phyloP scores from a whole-genome alignment of 2,888 invertebrate species.

The Diarsia brunnea region DNA sequence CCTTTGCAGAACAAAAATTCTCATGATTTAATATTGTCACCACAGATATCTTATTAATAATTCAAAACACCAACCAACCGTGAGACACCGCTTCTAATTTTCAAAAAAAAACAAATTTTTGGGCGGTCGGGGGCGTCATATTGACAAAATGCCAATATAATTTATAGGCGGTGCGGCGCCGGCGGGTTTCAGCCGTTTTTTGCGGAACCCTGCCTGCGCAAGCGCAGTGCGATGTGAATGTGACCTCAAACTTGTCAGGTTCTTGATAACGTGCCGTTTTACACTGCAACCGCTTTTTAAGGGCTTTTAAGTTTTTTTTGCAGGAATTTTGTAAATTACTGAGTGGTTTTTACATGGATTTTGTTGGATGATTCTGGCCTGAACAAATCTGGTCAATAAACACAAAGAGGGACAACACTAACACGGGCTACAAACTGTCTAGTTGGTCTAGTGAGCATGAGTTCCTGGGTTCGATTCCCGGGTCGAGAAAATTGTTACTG shows the following conservation, averaged over 20 bases:
- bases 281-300: conserved; percentile 62
- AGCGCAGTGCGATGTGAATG: conserved; percentile 62
- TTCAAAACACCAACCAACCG: conserved; percentile 52
- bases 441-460: neutral
- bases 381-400: neutral
- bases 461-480: no score
- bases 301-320: conserved; percentile 37
- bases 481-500: no score
- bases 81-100: conserved; percentile 53
- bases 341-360: neutral
- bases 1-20: no score
- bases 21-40: neutral
- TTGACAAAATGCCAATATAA: conserved; percentile 86
- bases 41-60: conserved; percentile 6
- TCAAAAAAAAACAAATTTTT: conserved; percentile 45
- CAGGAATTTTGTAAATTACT: conserved; percentile 16
- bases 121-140: conserved; percentile 81
- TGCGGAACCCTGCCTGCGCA: conserved; percentile 61
- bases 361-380: neutral
- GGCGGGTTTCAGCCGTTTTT: conserved; percentile 71
- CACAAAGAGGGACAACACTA: neutral
- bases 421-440: no score
- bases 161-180: conserved; percentile 84
- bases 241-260: conserved; percentile 68
- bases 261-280: conserved; percentile 66